A percentile compares a stretch with the other conserved stretches of the same genome.
These are phyloP conservation scores for Itoplectis maculator DNA, from an alignment of 2,888 invertebrate genomes.

Conservation along the genomic window DNA sequence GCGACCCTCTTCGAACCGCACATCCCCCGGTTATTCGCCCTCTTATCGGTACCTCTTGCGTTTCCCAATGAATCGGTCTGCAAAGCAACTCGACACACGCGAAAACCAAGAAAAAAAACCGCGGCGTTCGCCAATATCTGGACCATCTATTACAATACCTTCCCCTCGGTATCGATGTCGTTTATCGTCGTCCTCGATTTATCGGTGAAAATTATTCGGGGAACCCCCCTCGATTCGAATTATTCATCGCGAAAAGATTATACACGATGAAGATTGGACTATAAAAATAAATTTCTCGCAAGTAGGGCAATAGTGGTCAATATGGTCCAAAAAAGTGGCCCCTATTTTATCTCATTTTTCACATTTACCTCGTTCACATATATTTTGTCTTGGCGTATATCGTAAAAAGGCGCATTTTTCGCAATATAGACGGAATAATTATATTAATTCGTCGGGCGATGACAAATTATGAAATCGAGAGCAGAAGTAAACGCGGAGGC, in stretches of 20 bases:
- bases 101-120: conserved; percentile 41
- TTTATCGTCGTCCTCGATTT: conserved; percentile 34
- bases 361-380: too few relatives aligned
- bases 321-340: too few relatives aligned
- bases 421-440: too few relatives aligned
- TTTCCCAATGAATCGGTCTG: conserved; percentile 9
- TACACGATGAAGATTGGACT: too few relatives aligned
- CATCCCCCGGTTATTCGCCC: conserved; percentile 18
- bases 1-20: conserved; percentile 57
- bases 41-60: conserved; percentile 43
- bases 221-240: too few relatives aligned
- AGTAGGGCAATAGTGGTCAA: too few relatives aligned
- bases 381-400: too few relatives aligned
- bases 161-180: conserved; percentile 34
- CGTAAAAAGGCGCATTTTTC: too few relatives aligned
- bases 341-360: too few relatives aligned
- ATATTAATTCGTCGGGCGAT: too few relatives aligned
- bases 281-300: too few relatives aligned
- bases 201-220: not conserved
- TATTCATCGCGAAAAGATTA: too few relatives aligned
- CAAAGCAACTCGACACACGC: conserved; percentile 19
- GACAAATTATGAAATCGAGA: not conserved
- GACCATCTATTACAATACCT: conserved; percentile 45
- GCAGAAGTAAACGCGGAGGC: not conserved
- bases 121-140: conserved; percentile 32